Percentiles rank a stretch among this genome's conserved stretches.
Conservation (phyloP, 2,888 invertebrate species). For the Brachylomia viminalis region DNA sequence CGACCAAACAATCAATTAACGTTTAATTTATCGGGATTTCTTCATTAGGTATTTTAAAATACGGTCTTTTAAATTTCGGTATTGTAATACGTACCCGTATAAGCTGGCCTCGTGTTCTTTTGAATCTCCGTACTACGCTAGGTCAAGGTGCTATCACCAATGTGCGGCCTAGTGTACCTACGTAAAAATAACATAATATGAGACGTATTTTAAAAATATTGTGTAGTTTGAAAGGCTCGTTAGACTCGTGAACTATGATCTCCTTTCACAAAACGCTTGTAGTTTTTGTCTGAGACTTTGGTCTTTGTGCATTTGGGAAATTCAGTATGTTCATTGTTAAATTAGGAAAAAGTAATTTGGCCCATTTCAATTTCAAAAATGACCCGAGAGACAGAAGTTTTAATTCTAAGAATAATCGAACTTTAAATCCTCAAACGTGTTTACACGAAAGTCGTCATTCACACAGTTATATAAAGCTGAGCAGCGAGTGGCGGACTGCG, state of each 20-base stretch:
- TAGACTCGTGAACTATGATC: too few species aligned
- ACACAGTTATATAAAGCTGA: constrained; percentile 22
- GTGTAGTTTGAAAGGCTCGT: not conserved
- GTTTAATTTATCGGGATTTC: too few species aligned
- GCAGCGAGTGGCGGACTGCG: not conserved
- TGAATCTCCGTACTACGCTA: not conserved
- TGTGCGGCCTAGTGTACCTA: not conserved
- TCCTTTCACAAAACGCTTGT: not conserved
- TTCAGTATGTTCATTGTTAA: not conserved
- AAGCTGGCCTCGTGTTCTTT: not conserved
- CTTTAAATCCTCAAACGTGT: not conserved
- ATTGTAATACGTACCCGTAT: too few species aligned
- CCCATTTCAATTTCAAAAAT: not conserved
- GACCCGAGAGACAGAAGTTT: not conserved
- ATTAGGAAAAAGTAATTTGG: too few species aligned
- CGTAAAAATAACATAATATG: not conserved
- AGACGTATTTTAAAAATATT: not conserved
- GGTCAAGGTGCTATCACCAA: not conserved
- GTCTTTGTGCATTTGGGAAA: not conserved
- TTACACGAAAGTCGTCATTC: not conserved
- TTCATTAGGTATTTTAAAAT: too few species aligned
- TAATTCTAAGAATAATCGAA: not conserved
- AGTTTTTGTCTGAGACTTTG: too few species aligned
- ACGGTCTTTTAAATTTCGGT: too few species aligned
- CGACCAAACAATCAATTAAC: too few species aligned